Percentiles rank a stretch among this genome's conserved stretches.
These are phyloP conservation scores for Monochamus saltuarius DNA, from an alignment of 1,140 invertebrate species.

Conservation along the genomic window DNA sequence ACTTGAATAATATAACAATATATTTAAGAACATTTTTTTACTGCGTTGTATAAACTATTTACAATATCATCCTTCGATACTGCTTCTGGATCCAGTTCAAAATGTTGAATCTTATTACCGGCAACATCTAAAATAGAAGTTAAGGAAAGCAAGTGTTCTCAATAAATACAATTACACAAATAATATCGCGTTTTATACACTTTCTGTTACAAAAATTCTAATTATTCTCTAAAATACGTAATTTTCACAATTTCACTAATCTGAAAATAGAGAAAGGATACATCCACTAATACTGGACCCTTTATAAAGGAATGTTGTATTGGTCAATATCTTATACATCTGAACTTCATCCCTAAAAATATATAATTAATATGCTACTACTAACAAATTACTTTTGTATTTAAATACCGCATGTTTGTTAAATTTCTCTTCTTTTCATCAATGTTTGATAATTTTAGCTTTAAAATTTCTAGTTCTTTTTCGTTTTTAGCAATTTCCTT, in stretches of 20 bases:
- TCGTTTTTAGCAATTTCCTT: not conserved
- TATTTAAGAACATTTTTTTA: not conserved
- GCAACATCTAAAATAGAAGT: constrained; percentile 4
- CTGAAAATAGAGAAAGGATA: constrained; percentile 6
- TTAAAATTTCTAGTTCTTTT: not conserved
- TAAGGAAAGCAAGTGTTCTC: no score
- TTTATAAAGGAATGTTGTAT: constrained; percentile 14
- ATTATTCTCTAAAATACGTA: no score
- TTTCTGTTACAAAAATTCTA: no score
- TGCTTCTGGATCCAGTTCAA: constrained; percentile 4
- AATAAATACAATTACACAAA: no score
- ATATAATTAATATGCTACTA: not conserved
- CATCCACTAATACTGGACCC: not conserved
- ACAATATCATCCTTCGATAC: not conserved
- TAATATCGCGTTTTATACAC: no score
- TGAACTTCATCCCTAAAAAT: constrained; percentile 11
- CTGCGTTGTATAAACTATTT: constrained; percentile 2
- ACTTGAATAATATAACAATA: no score
- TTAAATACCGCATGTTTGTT: no score
- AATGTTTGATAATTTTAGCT: not conserved
- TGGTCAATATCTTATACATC: constrained; percentile 4
- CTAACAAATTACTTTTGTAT: no score
- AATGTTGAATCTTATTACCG: constrained; percentile 1
- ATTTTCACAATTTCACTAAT: no score
- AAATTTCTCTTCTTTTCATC: not conserved